Evolutionary conservation across 2,113 vertebrate species (phyloP), one percentile per base, ranked within the genome.

Genomic region (Bubalus kerabau): DNA sequence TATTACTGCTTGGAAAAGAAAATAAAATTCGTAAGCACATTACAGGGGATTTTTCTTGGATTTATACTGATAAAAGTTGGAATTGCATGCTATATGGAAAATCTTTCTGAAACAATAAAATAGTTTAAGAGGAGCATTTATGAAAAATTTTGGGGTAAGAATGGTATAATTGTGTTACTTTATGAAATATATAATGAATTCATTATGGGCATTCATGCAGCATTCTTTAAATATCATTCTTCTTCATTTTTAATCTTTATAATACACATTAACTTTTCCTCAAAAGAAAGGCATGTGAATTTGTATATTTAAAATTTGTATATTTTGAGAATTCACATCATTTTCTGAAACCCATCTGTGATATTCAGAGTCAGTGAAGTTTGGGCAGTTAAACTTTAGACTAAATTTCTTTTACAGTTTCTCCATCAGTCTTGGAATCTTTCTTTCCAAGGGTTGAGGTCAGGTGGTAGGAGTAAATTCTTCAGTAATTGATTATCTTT

Each of bases 221-320:
- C 83, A 12, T 64, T 95, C 64, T 83, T 95, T 91, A 97, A 95
- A 95, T 97, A 90, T 85, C 74, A 32, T 91, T 92, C 80, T 64
- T 94, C 84, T 64, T 95, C 84, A 95, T 80, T 74, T 92, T 95
- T 40, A 67, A 94, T 89, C 82, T 91, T 97, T 94, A 81, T 96
- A 92, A 83, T 78, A 84, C 78, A 57, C 36, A 87, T 95, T 94
- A 96, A 91, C 48, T 90, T 90, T 95, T 36, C 13, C 52, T 74
- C 19, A 88, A 94, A 96, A 71, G 52, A 97, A 95, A 84, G 46
- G 13, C 80, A 81, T 85, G 8, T 76, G 17, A 93, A 95, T 96
- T 94, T 97, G 30, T 82, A 95, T 90, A 90, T 92, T 95, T 43
- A 84, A 96, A 97, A 87, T 94, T 48, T 97, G 26, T 85, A 8